These are phyloP conservation scores for Falco concolor DNA, from an alignment of 2,797 vertebrate species.

Conservation along the genomic window DNA sequence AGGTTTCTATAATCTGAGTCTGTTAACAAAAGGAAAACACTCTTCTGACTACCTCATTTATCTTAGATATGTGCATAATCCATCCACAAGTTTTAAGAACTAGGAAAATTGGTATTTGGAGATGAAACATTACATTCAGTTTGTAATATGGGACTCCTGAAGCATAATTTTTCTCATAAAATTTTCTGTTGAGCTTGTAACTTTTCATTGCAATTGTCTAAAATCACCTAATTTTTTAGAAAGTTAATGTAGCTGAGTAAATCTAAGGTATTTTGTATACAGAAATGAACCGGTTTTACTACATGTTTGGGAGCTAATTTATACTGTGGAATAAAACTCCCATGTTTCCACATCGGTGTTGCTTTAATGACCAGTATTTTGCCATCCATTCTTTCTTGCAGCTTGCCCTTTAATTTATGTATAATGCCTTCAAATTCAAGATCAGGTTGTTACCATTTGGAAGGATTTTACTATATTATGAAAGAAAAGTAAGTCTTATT, in stretches of 20 bases:
- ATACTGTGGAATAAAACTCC: background rate
- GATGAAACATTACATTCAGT: background rate
- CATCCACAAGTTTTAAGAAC: background rate
- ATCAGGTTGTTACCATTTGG: background rate
- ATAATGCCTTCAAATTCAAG: background rate
- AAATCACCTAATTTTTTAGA: background rate
- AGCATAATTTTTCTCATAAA: background rate
- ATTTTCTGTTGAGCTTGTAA: background rate
- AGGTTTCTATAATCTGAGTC: background rate
- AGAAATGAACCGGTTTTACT: background rate
- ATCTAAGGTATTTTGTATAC: background rate
- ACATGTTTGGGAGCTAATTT: background rate
- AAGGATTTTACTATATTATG: background rate
- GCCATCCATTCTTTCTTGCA: background rate
- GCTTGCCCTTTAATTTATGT: background rate
- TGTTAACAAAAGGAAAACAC: background rate
- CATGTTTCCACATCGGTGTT: background rate
- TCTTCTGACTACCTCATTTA: background rate
- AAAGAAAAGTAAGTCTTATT: background rate
- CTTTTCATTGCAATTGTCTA: background rate
- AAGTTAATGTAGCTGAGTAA: background rate
- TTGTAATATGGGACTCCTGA: background rate
- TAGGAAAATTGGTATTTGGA: background rate
- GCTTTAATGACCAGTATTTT: background rate
- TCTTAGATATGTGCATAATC: background rate